Base-by-base conservation (phyloP, 2,888 invertebrate species). In the Eledona agricola region DNA sequence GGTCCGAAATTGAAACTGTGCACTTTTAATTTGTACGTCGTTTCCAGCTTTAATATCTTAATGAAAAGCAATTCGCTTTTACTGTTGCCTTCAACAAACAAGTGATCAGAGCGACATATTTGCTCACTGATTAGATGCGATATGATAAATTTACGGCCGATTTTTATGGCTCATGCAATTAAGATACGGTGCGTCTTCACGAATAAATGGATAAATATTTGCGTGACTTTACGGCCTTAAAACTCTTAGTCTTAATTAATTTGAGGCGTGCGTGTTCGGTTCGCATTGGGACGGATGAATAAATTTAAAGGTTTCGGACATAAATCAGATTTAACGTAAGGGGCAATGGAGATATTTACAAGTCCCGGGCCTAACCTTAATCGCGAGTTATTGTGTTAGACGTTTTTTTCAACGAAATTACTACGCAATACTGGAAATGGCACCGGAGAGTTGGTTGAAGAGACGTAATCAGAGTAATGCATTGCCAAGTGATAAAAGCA, bases 391-490 rank as follows among this genome's bases (percentile, higher is more conserved):
- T 31, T 19, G 7, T 12, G 2, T 31, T 13, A 15, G 25, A 37
- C 13, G 13, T 16, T 40, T 46, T 26, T 52, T 17, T 37, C 12
- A 13, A 26, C 28, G 29, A 28, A 22, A 17, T 26, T 35, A 19
- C 4, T 34, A 10, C 26, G n/a, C 20, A 38, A 45, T 15, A 32
- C 19, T 15, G 22, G 22, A 47, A 45, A 45, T 31, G 31, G 10
- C 38, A 31, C 9, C 13, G 31, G 38, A 52, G 29, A 10, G 29
- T 10, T 15, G 26, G 11, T 35, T 29, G 23, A 32, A 50, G 40
- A 51, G 52, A 55, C 46, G 57, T 61, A 67, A 66, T 67, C 65
- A 62, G 58, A 60, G 62, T 67, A 66, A 66, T 67, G 67, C 65
- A 62, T 56, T 52, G 54, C 53, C 49, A 51, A 56, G 54, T 51